These are phyloP conservation scores for Fratercula arctica DNA, from an alignment of 2,797 vertebrate species.

Conservation along the genomic window DNA sequence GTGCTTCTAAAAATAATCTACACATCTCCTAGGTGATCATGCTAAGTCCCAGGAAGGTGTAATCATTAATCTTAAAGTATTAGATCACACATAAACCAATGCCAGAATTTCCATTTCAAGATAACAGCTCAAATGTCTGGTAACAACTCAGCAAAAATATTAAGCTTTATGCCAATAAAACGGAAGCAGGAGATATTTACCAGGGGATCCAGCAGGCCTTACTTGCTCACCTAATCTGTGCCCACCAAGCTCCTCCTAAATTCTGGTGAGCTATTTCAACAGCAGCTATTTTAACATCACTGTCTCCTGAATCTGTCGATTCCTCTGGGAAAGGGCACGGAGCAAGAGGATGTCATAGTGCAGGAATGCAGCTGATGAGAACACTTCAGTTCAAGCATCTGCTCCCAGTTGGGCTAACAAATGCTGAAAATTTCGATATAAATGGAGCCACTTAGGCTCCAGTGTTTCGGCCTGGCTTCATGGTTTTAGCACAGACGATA, in stretches of 20 bases:
- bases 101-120: background rate
- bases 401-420: background rate
- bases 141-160: background rate
- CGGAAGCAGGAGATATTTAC: background rate
- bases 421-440: background rate
- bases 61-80: background rate
- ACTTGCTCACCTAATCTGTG: background rate
- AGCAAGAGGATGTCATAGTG: background rate
- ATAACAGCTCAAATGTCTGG: background rate
- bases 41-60: background rate
- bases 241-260: background rate
- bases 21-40: background rate
- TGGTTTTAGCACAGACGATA: background rate
- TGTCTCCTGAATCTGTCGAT: background rate
- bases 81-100: background rate
- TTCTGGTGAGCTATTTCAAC: background rate
- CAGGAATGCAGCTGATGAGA: background rate
- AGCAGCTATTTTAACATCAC: background rate
- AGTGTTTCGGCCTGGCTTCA: rapidly evolving
- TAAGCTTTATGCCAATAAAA: background rate
- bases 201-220: background rate
- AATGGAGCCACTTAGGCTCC: background rate
- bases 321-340: background rate
- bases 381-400: background rate
- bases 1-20: background rate